Percentiles rank a stretch among this genome's conserved stretches.
These are phyloP conservation scores for Talpa occidentalis DNA, from an alignment of 2,113 vertebrate species.

Conservation along the genomic window DNA sequence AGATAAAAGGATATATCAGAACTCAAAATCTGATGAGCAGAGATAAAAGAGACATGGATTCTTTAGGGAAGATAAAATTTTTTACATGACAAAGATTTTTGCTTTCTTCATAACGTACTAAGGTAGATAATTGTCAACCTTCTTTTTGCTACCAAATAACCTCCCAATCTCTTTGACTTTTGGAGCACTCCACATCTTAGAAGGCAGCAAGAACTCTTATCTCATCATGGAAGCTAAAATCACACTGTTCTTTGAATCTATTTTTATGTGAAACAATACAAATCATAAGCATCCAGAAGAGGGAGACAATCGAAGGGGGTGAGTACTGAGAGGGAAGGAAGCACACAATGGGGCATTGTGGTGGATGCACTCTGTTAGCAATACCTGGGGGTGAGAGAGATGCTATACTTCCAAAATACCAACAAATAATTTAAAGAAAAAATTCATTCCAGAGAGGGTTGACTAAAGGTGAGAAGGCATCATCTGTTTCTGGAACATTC, in stretches of 20 bases:
- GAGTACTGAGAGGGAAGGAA: too few species aligned
- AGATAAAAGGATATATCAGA: neutral
- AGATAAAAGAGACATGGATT: neutral
- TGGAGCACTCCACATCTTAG: neutral
- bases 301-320: too few species aligned
- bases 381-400: too few species aligned
- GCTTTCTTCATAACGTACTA: too few species aligned
- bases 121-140: neutral
- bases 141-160: neutral
- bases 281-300: neutral
- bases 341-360: too few species aligned
- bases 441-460: neutral
- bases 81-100: neutral
- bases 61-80: neutral
- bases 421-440: too few species aligned
- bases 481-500: neutral
- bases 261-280: neutral
- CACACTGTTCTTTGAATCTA: neutral
- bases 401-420: too few species aligned
- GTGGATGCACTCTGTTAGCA: too few species aligned
- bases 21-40: neutral
- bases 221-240: neutral
- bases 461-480: neutral
- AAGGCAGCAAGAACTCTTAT: neutral
- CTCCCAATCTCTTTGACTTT: neutral